Conservation (phyloP, 2,888 invertebrate genomes). For the Drosophila neotestacea region DNA sequence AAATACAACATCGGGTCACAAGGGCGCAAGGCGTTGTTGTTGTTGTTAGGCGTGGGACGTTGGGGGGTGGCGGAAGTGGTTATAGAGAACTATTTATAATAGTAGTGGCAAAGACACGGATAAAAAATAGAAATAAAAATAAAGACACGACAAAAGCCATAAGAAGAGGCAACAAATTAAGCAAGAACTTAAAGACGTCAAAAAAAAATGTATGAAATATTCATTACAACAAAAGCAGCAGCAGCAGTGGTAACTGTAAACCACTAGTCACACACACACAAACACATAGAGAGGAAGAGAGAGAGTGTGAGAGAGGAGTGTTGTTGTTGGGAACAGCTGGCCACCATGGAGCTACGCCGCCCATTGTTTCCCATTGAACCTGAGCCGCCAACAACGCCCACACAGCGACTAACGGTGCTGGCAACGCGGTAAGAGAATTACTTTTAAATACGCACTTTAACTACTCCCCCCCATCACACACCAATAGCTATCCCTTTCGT, state of each 20-base stretch:
- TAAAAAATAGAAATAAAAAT: slow-evolving; percentile 4
- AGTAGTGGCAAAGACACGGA: slow-evolving; percentile 20
- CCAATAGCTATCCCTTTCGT: background rate
- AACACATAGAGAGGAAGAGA: background rate
- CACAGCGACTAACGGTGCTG: slow-evolving; percentile 69
- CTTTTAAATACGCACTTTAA: slow-evolving; percentile 5
- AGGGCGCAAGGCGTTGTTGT: slow-evolving; percentile 28
- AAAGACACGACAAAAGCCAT: slow-evolving; percentile 14
- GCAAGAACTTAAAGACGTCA: slow-evolving; percentile 15
- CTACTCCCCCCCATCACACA: background rate
- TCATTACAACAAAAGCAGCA: slow-evolving; percentile 34
- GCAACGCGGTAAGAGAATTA: slow-evolving; percentile 65
- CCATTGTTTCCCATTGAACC: slow-evolving; percentile 81
- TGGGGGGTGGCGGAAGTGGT: slow-evolving; percentile 67
- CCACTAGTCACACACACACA: slow-evolving; percentile 30
- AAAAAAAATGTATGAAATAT: slow-evolving; percentile 73
- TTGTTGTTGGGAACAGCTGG: slow-evolving; percentile 41
- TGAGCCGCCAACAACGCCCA: slow-evolving; percentile 62
- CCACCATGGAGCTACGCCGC: slow-evolving; percentile 61
- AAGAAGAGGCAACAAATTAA: slow-evolving; percentile 39
- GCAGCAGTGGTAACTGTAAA: slow-evolving; percentile 31
- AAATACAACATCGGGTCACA: slow-evolving; percentile 14
- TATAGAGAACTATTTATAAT: slow-evolving; percentile 62
- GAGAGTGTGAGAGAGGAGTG: background rate
- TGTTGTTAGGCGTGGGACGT: slow-evolving; percentile 4